Base-by-base conservation (phyloP, 2,797 vertebrate genomes). In the Ambastaia sidthimunki region DNA sequence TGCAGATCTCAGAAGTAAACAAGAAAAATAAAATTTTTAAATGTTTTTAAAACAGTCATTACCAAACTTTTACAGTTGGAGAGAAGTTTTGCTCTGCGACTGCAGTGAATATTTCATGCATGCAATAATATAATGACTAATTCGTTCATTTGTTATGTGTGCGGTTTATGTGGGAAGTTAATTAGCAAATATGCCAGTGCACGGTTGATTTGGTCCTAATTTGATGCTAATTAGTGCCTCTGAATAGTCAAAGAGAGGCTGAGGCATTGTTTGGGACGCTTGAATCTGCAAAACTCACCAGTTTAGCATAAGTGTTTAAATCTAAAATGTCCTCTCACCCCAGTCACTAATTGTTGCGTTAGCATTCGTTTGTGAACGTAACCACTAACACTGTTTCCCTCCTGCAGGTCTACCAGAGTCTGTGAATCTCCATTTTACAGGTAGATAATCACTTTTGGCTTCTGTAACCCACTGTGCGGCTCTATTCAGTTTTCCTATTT, bases 341-440 rank as follows among this genome's bases (percentile, higher is more conserved):
- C 5, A 21, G 11, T 23, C 60, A n/a, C 62, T 73, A 79, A 66
- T 31, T 55, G 52, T 7, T 28, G 16, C 4, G 48, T 72, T 71
- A 55, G 34, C 23, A 28, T 21, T 13, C 28, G 7, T 47, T 65
- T 54, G 50, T 73, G 50, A 74, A 48, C 67, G 37, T 80, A 80
- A 65, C 57, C 15, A 37, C 82, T 86, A 82, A 86, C 78, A 34
- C 25, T 80, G 50, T 89, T 89, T 88, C 88, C 52, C 87, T 88
- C 84, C 63, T 0, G 21, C 87, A 96, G 95, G 94, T 91, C 94
- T 96, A 9, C 95, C 95, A 23, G 94, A 95, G 78, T 94, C 93
- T 0, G 92, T 96, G 89, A 94, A 74, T 91, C 93, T 96, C 90
- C 90, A 88, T 91, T 96, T 96, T 86, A 96, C 94, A 93, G 95